Evolutionary conservation across 2,113 vertebrate genomes (phyloP), one percentile per base, ranked within the genome.

Genomic region (Fregata magnificens): DNA sequence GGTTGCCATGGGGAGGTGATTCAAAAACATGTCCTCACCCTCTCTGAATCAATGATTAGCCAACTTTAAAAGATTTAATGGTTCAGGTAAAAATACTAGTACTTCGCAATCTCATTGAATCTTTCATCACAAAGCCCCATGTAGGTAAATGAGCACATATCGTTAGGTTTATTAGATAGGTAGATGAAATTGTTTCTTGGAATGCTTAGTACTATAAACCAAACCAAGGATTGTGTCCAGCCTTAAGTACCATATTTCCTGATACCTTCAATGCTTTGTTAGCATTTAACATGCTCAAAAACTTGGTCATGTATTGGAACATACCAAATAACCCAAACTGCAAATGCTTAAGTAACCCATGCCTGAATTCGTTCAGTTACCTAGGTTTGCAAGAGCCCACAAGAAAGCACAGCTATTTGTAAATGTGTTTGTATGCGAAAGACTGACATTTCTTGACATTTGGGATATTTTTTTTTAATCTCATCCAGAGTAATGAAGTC

Each of bases 141-240:
- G 7, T 5, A 34, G 7, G 4, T 28, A 83, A 71, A 55, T 19
- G 14, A 82, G 10, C 13, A 29, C 21, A 5, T 32, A 56, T 26
- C 0, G 0, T n/a, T 38, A 29, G 1, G 4, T 40, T 88, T 63
- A 52, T 65, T 18, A 71, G 14, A 31, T 5, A 47, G 36, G n/a
- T n/a, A n/a, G n/a, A n/a, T 15, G 32, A 56, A 67, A 45, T 17
- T 80, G 4, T 76, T 70, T 74, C 82, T 82, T 21, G 38, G 40
- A 42, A 58, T 38, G 15, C 20, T 74, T 52, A n/a, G 14, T 52
- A 58, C n/a, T 79, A 65, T 45, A 81, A 81, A 77, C 7, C 20
- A 72, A 80, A 71, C 15, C 36, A 67, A 38, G 61, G 29, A 13
- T 11, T 29, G 5, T 6, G 7, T 29, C 20, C 28, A 66, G 21